phyloP scores from a whole-genome alignment of 2,113 vertebrate species.

The Cettia cetti region DNA sequence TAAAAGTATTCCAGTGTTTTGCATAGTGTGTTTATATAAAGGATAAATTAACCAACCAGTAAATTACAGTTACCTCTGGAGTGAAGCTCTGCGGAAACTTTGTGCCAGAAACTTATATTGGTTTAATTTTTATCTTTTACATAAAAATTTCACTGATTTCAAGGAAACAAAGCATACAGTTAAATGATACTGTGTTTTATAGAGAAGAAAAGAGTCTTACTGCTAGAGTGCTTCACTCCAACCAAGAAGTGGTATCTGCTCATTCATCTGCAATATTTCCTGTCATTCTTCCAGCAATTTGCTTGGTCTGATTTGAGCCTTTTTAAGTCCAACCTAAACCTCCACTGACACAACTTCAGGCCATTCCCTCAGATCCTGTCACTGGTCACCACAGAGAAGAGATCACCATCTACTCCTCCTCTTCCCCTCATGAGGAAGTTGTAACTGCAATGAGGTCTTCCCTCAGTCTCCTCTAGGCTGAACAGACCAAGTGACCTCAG shows the following conservation, averaged over 20 bases:
- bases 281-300: background rate
- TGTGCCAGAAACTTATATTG: background rate
- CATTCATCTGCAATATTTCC: background rate
- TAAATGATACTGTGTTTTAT: background rate
- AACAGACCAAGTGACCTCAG: background rate
- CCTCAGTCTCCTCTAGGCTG: background rate
- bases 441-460: fast-evolving
- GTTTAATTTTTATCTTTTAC: background rate
- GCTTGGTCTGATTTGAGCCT: background rate
- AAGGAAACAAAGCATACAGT: background rate
- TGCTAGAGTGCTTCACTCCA: background rate
- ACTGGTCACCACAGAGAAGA: too few relatives aligned
- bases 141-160: background rate
- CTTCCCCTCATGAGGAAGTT: background rate
- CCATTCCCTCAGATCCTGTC: background rate
- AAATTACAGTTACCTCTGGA: background rate
- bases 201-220: background rate
- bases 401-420: background rate
- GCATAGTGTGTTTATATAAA: background rate
- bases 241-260: background rate
- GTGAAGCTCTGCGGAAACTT: background rate
- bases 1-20: background rate
- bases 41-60: slow-evolving; percentile 4
- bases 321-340: background rate
- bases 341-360: background rate